Conservation (phyloP, 2,888 invertebrate genomes). For the Rhimphoctona megacephalus region DNA sequence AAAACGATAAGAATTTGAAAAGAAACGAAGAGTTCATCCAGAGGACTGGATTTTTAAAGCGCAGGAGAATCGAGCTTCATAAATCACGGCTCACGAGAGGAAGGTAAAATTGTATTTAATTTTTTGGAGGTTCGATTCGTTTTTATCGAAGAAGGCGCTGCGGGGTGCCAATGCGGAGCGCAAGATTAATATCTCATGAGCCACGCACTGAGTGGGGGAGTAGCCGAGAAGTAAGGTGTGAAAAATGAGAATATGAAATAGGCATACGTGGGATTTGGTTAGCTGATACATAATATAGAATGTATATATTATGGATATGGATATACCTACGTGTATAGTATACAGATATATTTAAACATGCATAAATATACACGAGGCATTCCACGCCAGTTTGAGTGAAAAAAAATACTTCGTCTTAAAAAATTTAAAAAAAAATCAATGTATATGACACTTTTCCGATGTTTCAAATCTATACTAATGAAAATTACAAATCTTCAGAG, state of each 20-base stretch:
- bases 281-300: constrained; percentile 62
- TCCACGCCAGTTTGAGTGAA: constrained; percentile 23
- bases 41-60: constrained; percentile 60
- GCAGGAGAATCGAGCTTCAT: constrained; percentile 62
- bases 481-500: background rate
- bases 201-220: constrained; percentile 62
- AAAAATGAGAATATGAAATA: constrained; percentile 72
- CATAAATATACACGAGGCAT: constrained; percentile 28
- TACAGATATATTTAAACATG: background rate
- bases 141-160: constrained; percentile 71
- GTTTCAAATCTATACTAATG: background rate
- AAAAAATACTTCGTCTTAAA: constrained; percentile 33
- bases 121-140: constrained; percentile 74
- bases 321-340: constrained; percentile 7
- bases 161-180: constrained; percentile 71
- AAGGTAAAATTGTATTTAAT: constrained; percentile 73
- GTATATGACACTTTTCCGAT: constrained; percentile 11
- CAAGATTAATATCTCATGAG: constrained; percentile 74
- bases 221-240: constrained; percentile 70
- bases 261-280: constrained; percentile 64
- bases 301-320: constrained; percentile 52
- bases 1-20: constrained; percentile 40
- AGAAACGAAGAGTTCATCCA: constrained; percentile 40
- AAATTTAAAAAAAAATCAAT: constrained; percentile 27
- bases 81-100: constrained; percentile 69